Base-by-base conservation (phyloP, 1,140 invertebrate species). In the Trichoplusia ni region DNA sequence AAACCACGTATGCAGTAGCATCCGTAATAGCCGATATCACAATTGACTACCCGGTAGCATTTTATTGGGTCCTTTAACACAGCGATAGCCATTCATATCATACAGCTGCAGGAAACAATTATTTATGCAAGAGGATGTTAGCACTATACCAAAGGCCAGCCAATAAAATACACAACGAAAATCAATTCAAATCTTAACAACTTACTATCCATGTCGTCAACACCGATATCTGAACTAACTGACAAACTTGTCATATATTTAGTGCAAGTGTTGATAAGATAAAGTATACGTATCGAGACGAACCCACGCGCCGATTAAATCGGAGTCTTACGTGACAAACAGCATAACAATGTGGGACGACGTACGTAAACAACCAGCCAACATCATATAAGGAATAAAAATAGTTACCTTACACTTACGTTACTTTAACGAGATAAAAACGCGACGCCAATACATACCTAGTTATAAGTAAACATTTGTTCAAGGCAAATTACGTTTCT, bases 121-220 rank as follows among this genome's bases (percentile, higher is more conserved):
- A 47, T 60, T 47, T 37, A 47, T 46, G 56, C 56, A 46, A 37
- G 4, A 46, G 25, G 42, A 60, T 29, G 29, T 49, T 37, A 47
- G 13, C 38, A 31, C 21, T 27, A 31, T 46, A 47, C 19, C 9
- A 9, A n/a, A 35, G 7, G 25, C 4, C 27, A 53, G 16, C n/a
- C 18, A 46, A 35, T 23, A 31, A 31, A 40, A 58, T 21, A 58
- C 4, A 21, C 27, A 35, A 53, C 9, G 31, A 44, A 42, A 60
- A 60, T 60, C 56, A 47, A 25, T 42, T 46, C 60, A 74, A 66
- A 75, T 58, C 38, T 59, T 56, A 64, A 40, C 16, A 71, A 82
- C 80, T 83, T 70, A 84, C 80, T 47, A 72, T 86, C 77, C 80
- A 82, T 83, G 77, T 75, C 63, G 77, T 64, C 53, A 54, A 65